phyloP scores from a whole-genome alignment of 2,113 vertebrate genomes.

The Sylvietta virens region DNA sequence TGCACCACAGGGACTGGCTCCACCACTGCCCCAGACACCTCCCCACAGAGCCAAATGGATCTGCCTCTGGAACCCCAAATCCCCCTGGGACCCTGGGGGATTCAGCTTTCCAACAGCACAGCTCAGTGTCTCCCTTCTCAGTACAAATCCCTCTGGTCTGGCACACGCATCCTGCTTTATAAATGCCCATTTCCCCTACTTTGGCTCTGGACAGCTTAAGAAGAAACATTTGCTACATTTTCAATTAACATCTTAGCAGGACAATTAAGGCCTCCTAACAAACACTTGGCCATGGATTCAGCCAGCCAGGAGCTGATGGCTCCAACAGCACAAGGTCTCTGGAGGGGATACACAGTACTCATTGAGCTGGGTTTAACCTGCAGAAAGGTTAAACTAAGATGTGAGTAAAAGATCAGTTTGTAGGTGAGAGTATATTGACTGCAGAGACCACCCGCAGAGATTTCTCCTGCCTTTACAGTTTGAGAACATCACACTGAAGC shows the following conservation, averaged over 20 bases:
- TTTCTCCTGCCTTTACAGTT: neutral
- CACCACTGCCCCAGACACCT: accelerated
- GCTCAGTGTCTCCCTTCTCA: neutral
- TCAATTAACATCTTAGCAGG: neutral
- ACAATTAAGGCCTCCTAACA: neutral
- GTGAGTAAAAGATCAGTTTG: accelerated
- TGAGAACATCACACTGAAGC: neutral
- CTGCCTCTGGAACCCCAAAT: neutral
- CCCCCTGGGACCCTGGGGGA: accelerated
- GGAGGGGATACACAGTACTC: neutral
- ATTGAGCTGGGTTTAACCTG: neutral
- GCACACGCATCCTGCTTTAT: accelerated
- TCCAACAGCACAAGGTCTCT: neutral
- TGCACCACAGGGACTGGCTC: neutral
- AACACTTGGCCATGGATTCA: neutral
- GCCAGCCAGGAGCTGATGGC: neutral
- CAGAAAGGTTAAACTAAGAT: neutral
- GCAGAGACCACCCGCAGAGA: neutral
- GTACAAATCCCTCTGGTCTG: neutral
- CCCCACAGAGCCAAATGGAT: neutral
- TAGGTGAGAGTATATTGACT: neutral
- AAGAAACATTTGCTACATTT: neutral
- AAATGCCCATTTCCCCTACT: neutral
- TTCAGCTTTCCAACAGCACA: neutral
- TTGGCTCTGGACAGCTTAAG: neutral